Evolutionary conservation across 1,140 invertebrate genomes (phyloP), one percentile per base, ranked within the genome.

Genomic region (Drosophila hydei): DNA sequence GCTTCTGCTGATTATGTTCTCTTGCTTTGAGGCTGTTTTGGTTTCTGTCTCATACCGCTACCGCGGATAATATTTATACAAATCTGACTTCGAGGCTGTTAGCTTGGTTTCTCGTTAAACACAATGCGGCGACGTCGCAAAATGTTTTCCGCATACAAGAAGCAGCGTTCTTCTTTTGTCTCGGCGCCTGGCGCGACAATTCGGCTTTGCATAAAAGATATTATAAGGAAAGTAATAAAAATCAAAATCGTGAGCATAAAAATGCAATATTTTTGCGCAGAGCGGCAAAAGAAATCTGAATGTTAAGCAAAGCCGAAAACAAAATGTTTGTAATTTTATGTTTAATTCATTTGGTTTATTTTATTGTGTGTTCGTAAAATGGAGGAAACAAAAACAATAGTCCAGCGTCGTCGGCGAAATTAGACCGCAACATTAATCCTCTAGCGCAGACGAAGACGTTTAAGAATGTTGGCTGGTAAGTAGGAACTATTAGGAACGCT

Each of bases 161-260:
- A 77, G 60, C 77, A 77, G 74, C 59, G 43, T 30, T 59, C 58
- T 63, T 79, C 77, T 81, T 72, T 87, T 87, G 81, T 88, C 52
- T 43, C 45, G 18, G 58, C 19, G 61, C 54, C 27, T 56, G 33
- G 14, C 12, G n/a, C 54, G 60, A 56, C 68, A 77, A 52, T 73
- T 79, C 61, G 45, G 67, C 60, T 85, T 87, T 85, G 81, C 81
- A 85, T 87, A 87, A 87, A 81, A 77, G 81, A 77, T 81, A 87
- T 72, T 85, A 81, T 85, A 81, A 75, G 77, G 65, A 81, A 80
- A 77, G 67, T 85, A 45, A 87, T 87, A 75, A 87, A 79, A 75
- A 58, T 65, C 74, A 60, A 50, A 52, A 33, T 67, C 60, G 51
- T 67, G 75, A 61, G 69, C 80, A 85, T 85, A 79, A 77, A 85